These are phyloP conservation scores for Malthinus flaveolus DNA, from an alignment of 2,888 invertebrate genomes.

Conservation along the genomic window DNA sequence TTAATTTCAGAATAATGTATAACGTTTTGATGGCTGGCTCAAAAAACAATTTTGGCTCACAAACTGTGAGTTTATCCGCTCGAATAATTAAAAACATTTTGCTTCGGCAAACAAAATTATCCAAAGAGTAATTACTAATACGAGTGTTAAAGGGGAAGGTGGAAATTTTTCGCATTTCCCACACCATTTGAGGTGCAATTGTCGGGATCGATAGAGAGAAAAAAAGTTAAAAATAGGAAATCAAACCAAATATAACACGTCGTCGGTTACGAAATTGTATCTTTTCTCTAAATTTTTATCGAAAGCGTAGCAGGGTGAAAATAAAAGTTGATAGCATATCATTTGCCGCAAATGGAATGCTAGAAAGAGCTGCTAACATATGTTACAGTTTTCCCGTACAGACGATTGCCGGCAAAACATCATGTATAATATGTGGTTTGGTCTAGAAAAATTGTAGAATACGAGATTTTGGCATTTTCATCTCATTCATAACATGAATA, in stretches of 20 bases:
- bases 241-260: slow-evolving; percentile 15
- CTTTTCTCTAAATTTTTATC: slow-evolving; percentile 25
- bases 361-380: slow-evolving; percentile 29
- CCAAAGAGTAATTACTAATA: no score
- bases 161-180: not conserved
- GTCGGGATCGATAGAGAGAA: slow-evolving; percentile 2
- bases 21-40: no score
- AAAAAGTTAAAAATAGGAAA: slow-evolving; percentile 9
- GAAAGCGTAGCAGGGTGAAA: slow-evolving; percentile 24
- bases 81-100: no score
- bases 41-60: no score
- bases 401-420: slow-evolving; percentile 5
- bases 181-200: not conserved
- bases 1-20: no score
- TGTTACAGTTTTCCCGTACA: slow-evolving; percentile 21
- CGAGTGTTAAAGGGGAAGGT: no score
- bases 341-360: slow-evolving; percentile 29
- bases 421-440: slow-evolving; percentile 4
- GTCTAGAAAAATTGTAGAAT: slow-evolving; percentile 5
- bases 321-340: slow-evolving; percentile 31
- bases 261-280: slow-evolving; percentile 15
- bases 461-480: slow-evolving; percentile 11
- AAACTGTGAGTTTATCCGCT: no score
- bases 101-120: no score
- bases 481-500: slow-evolving; percentile 9